Conservation (phyloP, 2,113 vertebrate species). For the Tragelaphus buxtoni region DNA sequence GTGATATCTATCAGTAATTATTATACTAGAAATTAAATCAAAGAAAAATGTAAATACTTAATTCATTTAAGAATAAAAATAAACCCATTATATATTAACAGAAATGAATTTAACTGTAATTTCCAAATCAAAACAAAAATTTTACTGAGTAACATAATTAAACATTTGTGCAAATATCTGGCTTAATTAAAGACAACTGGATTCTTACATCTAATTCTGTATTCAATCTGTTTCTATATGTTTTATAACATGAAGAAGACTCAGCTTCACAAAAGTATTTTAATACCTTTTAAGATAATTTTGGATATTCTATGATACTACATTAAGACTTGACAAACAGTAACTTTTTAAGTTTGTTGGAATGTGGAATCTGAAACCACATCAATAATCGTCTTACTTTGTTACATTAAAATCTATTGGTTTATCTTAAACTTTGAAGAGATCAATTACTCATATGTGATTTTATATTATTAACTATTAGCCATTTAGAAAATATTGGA, state of each 20-base stretch:
- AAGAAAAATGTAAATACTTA: background rate
- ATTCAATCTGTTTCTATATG: background rate
- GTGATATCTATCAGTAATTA: background rate
- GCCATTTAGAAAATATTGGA: background rate
- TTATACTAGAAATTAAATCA: background rate
- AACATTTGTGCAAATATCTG: background rate
- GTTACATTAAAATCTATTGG: background rate
- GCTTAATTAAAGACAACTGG: background rate
- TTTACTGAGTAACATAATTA: background rate
- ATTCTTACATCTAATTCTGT: background rate
- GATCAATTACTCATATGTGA: background rate
- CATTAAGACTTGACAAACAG: background rate
- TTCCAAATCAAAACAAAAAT: background rate
- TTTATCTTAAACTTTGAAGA: background rate
- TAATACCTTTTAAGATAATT: background rate
- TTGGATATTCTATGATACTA: background rate
- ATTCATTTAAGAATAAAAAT: slow-evolving; percentile 14
- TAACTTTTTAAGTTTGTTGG: background rate
- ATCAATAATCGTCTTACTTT: background rate
- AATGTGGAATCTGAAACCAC: background rate
- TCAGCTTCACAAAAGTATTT: background rate
- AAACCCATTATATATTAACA: background rate
- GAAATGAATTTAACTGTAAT: background rate
- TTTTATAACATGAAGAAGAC: background rate
- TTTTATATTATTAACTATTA: background rate